Base-by-base conservation (phyloP, 1,140 invertebrate genomes). In the Arctopsyche grandis region DNA sequence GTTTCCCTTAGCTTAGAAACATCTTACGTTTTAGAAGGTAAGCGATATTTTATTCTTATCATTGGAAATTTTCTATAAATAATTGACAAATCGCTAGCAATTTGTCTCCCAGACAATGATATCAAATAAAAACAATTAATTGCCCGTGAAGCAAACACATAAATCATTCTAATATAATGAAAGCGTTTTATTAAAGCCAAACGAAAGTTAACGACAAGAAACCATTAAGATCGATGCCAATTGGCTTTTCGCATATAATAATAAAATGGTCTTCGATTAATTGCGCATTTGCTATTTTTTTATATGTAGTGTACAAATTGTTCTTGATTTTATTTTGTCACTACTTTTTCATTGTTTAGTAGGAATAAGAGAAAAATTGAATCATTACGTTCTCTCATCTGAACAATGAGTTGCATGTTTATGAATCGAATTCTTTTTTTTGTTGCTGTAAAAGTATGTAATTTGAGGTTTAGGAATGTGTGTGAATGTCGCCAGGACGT, bases 1-100 rank as follows among this genome's bases (percentile, higher is more conserved):
- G 74, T 76, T 24, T 76, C 74, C 16, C 26, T 76, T 5, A 76
- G 24, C 16, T 29, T 76, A 43, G 22, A 76, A 19, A 19, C 74
- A n/a, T 29, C 24, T 9, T 38, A 58, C 16, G 19, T 14, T 16
- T 38, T 76, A 38, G 74, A 76, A 76, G 74, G 74, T 76, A 26
- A 76, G 74, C 16, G 4, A 43, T 9, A 52, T 66, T 66, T 26
- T 26, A 66, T 66, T 22, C 7, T 66, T 66, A 52, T 14, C 48
- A 52, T 52, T 52, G 10, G 48, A 3, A 52, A 52, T 56, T 56
- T 16, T 16, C 1, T 56, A 56, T 56, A 56, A 56, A 4, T 56
- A 56, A 56, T 16, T 56, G 19, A 56, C 14, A 56, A 56, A 56
- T 4, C 52, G 52, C 52, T 56, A 4, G 10, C 52, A 56, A 56